Base-by-base conservation (phyloP, 2,797 vertebrate species). In the Sarcoramphus papa region DNA sequence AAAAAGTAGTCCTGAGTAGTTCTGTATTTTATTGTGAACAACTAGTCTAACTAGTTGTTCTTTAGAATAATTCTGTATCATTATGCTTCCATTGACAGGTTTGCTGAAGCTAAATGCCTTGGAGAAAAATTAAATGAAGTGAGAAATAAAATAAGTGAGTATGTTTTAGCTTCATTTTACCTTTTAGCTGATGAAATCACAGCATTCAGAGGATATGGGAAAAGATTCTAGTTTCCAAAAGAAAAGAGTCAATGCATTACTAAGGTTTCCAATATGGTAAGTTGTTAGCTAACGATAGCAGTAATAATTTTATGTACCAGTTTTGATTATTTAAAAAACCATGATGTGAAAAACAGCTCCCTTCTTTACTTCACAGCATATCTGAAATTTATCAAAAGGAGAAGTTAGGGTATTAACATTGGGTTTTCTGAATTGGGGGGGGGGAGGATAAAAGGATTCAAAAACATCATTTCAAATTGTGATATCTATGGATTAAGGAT, bases 131-230 rank as follows among this genome's bases (percentile, higher is more conserved):
- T 99, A 92, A 99, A 98, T 72, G 97, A 98, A 96, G 92, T 97
- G 67, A 98, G 98, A 97, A 98, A 95, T 92, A 98, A 97, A 98
- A 99, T 99, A 97, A 99, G 99, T 99, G 98, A 99, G 99, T 98
- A 89, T 14, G 79, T 68, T 96, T 80, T 73, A 62, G 20, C 11
- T 82, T 89, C 10, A 21, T 80, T 94, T 94, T 93, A 48, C 33
- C 18, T 85, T 81, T 79, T 50, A 89, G 17, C 25, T 85, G 31
- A 65, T 85, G 17, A 88, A 94, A 83, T 72, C 50, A 54, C 9
- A 85, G 41, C n/a, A 88, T 65, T 84, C 50, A 53, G 35, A 67
- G 57, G 30, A 43, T 48, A 53, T 35, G 14, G 14, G 25, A 77
- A 80, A 20, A 56, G 7, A 63, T 31, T 92, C 22, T 89, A 22